Base-by-base conservation (phyloP, 2,888 invertebrate genomes). In the Hoplodrina ambigua region DNA sequence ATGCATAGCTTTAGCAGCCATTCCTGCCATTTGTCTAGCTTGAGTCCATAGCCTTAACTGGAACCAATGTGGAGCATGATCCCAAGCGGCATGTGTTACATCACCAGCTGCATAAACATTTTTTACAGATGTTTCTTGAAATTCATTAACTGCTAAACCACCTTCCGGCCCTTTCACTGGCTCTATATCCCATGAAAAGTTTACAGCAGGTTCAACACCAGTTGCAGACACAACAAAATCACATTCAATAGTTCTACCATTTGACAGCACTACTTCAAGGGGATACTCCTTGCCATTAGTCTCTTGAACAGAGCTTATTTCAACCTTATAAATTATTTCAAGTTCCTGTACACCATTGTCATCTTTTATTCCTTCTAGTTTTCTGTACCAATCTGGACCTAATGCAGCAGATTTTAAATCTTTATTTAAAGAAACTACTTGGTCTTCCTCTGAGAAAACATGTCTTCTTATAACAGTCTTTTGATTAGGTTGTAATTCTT, bases 11-110 rank as follows among this genome's bases (percentile, higher is more conserved):
- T 98, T 98, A 0, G 99, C 99, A 33, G 98, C 99, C 96, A 98
- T 99, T 66, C 97, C 97, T 13, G 99, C 99, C 99, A 99, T 99
- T 94, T 99, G 99, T 66, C 99, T 96, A 0, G 99, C 99, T 94
- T 99, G 99, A 0, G 99, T 99, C 99, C 99, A 99, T 49, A 99
- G 93, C 72, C 99, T 97, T 97, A 99, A 98, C 96, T 99, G 98
- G 91, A 98, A 98, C 99, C 99, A 99, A 88, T 98, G 98, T 33
- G 96, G 94, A 0, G 98, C 97, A 74, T 96, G 89, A 8, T 95
- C 89, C 99, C 99, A 99, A 46, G 95, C 95, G n/a, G 98, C 97
- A 79, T 96, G 96, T 86, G 99, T 99, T 10, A 98, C 97, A 96
- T 99, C 99, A 2, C 99, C 99, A 57, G 99, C 99, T 11, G 99